Base-by-base conservation (phyloP, 2,797 vertebrate species). In the Glossophaga mutica region DNA sequence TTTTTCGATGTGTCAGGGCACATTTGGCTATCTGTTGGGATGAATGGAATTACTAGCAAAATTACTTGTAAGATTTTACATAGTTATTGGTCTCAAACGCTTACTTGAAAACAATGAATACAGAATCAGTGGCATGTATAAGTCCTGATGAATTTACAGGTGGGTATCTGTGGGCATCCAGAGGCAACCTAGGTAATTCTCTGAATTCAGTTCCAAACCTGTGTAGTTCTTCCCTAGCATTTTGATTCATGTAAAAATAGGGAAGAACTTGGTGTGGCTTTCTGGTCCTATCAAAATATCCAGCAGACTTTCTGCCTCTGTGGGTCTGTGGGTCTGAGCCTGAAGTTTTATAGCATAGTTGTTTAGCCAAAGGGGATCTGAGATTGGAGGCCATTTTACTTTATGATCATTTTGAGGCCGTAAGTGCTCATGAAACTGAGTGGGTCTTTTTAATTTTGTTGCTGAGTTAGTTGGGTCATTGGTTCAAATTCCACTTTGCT, bases 401-500 rank as follows among this genome's bases (percentile, higher is more conserved):
- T 95, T 87, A 96, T 93, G 93, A 93, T 52, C 90, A 95, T 94
- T 94, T 89, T 16, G 87, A 90, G 59, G 46, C 84, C 84, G 97
- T 97, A 87, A 97, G 81, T 12, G 42, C 62, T 94, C 91, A 67
- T 81, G 79, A 93, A 95, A 87, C 62, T 52, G 52, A 95, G 96
- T 81, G 59, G 24, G 84, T 95, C 95, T 93, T 95, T 95, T 97
- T 50, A 93, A 94, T 96, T 96, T 96, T 95, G 94, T 91, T 91
- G 92, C 73, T 95, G 84, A 87, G 39, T 94, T 94, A 85, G 84
- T 87, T n/a, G 65, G 86, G 46, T 89, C 94, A 97, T 94, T 96
- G 79, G 76, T 59, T 96, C 83, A 92, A 94, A 96, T 93, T 95
- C 93, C 79, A 84, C 79, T 97, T 97, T 91, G 83, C 55, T 89